Conservation (phyloP, 2,113 vertebrate genomes). For the Peucedramus taeniatus region DNA sequence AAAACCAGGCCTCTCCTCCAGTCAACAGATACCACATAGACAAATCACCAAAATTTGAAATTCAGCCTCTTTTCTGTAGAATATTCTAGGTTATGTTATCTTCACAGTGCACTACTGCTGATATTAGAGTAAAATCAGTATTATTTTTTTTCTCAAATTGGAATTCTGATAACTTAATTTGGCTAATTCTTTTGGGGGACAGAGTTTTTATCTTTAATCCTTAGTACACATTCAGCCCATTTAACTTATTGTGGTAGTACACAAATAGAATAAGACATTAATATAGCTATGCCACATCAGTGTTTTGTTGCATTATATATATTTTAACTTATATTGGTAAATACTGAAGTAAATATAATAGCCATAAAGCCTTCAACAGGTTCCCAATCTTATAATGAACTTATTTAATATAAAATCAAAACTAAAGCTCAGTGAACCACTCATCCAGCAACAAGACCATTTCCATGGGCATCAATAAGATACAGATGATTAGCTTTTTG, state of each 20-base stretch:
- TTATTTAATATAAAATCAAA: slow-evolving; percentile 3
- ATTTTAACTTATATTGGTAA: background rate
- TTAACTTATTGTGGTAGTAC: background rate
- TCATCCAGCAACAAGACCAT: background rate
- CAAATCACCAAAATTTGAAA: background rate
- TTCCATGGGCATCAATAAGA: background rate
- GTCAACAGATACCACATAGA: background rate
- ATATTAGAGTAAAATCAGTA: background rate
- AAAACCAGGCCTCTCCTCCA: background rate
- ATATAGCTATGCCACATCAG: background rate
- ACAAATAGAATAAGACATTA: background rate
- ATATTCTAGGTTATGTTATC: background rate
- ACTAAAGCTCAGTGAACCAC: background rate
- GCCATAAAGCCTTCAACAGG: background rate
- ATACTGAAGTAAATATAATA: background rate
- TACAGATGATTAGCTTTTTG: background rate
- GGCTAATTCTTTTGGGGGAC: background rate
- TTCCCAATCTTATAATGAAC: background rate
- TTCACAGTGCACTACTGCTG: background rate
- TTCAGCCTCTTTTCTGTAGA: background rate
- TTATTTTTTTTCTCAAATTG: accelerated
- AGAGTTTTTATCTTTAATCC: background rate
- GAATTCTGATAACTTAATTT: background rate
- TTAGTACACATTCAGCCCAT: background rate
- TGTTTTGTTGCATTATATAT: background rate